These are phyloP conservation scores for Megalops atlanticus DNA, from an alignment of 2,113 vertebrate species.

Conservation along the genomic window DNA sequence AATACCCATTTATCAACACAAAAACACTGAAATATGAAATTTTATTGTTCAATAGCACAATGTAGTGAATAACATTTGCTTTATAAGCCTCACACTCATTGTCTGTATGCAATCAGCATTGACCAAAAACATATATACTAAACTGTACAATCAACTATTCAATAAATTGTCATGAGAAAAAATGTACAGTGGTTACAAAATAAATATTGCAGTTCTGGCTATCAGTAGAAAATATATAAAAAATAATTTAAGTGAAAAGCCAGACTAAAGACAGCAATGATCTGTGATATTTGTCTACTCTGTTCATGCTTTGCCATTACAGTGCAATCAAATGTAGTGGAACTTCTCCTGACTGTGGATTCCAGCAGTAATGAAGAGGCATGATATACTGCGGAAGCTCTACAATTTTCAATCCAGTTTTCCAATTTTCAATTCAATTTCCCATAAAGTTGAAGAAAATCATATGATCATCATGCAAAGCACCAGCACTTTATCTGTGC, in stretches of 20 bases:
- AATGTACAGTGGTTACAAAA: neutral
- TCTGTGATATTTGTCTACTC: no score
- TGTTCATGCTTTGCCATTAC: no score
- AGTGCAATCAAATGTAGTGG: neutral
- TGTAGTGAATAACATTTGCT: no score
- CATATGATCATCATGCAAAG: neutral
- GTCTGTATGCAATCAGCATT: no score
- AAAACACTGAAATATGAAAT: no score
- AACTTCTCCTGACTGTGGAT: neutral
- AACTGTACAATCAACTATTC: neutral
- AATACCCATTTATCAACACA: no score
- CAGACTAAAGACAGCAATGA: neutral
- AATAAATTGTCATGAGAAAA: neutral
- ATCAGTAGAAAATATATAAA: slow-evolving; percentile 6
- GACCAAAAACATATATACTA: neutral
- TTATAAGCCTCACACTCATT: no score
- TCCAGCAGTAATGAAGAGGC: neutral
- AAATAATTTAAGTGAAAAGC: neutral
- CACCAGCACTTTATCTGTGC: neutral
- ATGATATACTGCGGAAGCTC: no score
- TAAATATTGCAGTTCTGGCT: neutral
- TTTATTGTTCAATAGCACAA: no score
- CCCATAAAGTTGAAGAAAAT: neutral
- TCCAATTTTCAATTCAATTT: neutral
- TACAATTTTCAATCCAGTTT: neutral